Percentiles rank a stretch among this genome's conserved stretches.
Evolutionary conservation across 2,797 vertebrate species (phyloP).

Genomic region (Pelochelys cantorii): DNA sequence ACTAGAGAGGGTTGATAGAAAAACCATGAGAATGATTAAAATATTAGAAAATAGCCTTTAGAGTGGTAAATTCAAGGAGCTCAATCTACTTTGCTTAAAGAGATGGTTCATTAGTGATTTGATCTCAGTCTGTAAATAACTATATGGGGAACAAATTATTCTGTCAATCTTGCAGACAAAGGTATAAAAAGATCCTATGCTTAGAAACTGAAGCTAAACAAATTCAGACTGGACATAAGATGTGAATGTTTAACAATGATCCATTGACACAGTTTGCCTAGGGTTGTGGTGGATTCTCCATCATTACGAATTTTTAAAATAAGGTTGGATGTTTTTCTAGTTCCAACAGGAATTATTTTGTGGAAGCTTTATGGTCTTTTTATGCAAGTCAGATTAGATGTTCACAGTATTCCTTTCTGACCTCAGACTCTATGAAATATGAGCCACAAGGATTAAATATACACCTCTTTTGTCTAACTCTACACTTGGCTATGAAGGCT

Average conservation of each 20-base stretch:
- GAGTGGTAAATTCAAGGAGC: background rate
- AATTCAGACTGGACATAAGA: background rate
- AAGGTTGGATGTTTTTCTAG: background rate
- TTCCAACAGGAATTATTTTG: background rate
- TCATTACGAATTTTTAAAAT: background rate
- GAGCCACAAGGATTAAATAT: background rate
- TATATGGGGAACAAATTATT: background rate
- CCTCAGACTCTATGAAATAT: background rate
- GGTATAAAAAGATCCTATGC: background rate
- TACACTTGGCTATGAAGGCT: background rate
- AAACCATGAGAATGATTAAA: background rate
- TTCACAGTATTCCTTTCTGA: background rate
- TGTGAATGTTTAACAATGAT: background rate
- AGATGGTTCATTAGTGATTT: background rate
- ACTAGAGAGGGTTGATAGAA: background rate
- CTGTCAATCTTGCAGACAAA: background rate
- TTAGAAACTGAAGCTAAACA: background rate
- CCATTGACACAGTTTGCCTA: background rate
- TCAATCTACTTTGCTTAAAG: background rate
- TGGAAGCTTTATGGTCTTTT: background rate
- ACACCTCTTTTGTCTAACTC: background rate
- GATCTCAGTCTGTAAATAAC: background rate
- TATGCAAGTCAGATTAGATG: background rate
- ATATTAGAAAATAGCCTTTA: background rate
- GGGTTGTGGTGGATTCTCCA: background rate